Conservation (phyloP, 2,888 invertebrate genomes). For the Vannuccia rotundouncinata region DNA sequence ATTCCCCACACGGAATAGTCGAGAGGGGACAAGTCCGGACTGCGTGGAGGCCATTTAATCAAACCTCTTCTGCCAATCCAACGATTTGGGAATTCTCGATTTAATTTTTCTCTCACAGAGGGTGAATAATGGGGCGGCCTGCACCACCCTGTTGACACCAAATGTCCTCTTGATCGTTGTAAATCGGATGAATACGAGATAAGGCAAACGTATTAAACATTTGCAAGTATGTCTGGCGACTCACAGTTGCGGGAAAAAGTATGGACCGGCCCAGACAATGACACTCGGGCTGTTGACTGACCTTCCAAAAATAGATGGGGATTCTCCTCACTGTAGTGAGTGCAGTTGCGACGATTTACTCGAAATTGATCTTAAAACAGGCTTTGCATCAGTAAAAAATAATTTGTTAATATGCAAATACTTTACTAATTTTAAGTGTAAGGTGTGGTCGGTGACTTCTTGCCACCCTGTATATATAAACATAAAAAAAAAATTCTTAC, state of each 20-base stretch:
- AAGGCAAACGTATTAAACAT: background rate
- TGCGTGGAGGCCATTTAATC: conserved; percentile 3
- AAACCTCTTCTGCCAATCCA: conserved; percentile 6
- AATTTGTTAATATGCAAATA: background rate
- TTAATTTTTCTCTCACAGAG: background rate
- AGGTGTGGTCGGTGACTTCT: background rate
- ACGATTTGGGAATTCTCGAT: background rate
- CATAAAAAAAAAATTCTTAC: no score
- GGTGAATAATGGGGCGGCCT: background rate
- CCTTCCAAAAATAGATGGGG: background rate
- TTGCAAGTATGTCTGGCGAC: background rate
- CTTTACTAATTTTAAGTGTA: background rate
- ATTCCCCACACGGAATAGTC: background rate
- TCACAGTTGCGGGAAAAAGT: conserved; percentile 2
- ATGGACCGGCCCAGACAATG: conserved; percentile 10
- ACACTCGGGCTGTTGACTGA: conserved; percentile 9
- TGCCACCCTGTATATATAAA: conserved; percentile 15
- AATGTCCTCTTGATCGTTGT: background rate
- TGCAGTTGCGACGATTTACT: background rate
- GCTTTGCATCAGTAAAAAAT: conserved; percentile 22
- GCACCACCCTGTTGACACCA: background rate
- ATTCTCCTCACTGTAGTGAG: conserved; percentile 8
- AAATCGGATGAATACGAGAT: background rate
- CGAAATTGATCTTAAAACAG: background rate
- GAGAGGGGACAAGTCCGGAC: background rate